phyloP scores from a whole-genome alignment of 2,113 vertebrate genomes.

The Eira barbara region DNA sequence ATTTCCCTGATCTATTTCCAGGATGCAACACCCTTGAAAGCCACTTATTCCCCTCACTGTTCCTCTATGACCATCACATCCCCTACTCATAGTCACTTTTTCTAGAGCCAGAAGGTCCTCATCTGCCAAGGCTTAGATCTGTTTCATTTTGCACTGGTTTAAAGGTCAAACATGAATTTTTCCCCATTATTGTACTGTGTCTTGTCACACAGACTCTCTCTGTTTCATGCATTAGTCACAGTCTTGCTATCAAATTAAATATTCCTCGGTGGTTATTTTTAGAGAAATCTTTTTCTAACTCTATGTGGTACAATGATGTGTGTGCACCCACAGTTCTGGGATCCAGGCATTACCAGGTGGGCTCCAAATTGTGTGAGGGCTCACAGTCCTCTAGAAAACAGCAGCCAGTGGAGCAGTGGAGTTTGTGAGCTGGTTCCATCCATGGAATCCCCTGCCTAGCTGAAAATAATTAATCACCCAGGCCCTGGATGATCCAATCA shows the following conservation, averaged over 20 bases:
- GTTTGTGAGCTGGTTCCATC: not conserved
- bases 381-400: slow-evolving; percentile 40
- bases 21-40: not conserved
- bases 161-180: slow-evolving; percentile 64
- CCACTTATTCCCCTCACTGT: not conserved
- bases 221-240: slow-evolving; percentile 51
- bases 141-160: slow-evolving; percentile 29
- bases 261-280: slow-evolving; percentile 69
- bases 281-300: slow-evolving; percentile 58
- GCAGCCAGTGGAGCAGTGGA: not conserved
- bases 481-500: not conserved
- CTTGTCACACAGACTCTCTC: slow-evolving; percentile 57
- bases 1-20: slow-evolving; percentile 27
- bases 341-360: slow-evolving; percentile 31
- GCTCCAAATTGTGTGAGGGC: not conserved
- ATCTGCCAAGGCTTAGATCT: not conserved
- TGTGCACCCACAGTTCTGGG: slow-evolving; percentile 38
- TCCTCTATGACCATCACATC: not conserved
- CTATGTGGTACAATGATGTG: not conserved
- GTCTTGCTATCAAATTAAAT: slow-evolving; percentile 42
- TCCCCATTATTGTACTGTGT: slow-evolving; percentile 43
- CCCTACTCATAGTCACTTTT: not conserved
- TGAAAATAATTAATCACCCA: not conserved
- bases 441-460: not conserved
- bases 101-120: not conserved